Base-by-base conservation (phyloP, 2,888 invertebrate genomes). In the Phymatocera aterrima region DNA sequence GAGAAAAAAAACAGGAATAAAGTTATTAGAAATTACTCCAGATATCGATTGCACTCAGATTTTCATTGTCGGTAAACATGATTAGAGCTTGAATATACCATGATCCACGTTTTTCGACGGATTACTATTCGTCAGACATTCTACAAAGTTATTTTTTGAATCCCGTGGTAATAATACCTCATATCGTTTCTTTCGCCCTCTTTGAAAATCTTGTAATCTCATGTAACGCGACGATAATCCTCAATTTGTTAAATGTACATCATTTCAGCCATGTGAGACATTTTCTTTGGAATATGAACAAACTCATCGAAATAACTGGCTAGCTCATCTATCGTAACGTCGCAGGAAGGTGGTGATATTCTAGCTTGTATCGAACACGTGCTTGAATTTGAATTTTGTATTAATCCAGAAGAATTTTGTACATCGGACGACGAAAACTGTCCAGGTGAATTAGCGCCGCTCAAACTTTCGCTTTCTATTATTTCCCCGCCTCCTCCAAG, bases 181-280 rank as follows among this genome's bases (percentile, higher is more conserved):
- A 51, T 51, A 40, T 40, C n/a, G n/a, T 54, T 54, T n/a, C 54
- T 28, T 10, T 60, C 18, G 21, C 18, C 34, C 12, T 46, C 28
- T 61, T 8, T 31, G 12, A 24, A 15, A 15, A 34, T 3, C 1
- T 21, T 1, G 3, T 24, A 64, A 64, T n/a, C 8, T 37, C 21
- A n/a, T n/a, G n/a, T n/a, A n/a, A n/a, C n/a, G n/a, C n/a, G 31
- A 61, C 10, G 1, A 48, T 37, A 34, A 70, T 70, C 8, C 1
- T 8, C 28, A 81, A 24, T 21, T 12, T n/a, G 77, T 93, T 93
- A 97, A 91, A 97, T 98, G 90, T 98, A 98, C 98, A 98, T 98
- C 97, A 98, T 98, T 92, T 98, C 98, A 80, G 98, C 98, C 98
- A 98, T 98, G 79, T 95, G 94, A 68, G 98, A 98, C 98, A 98